phyloP scores from a whole-genome alignment of 2,888 invertebrate genomes.

The Dynastes maya region DNA sequence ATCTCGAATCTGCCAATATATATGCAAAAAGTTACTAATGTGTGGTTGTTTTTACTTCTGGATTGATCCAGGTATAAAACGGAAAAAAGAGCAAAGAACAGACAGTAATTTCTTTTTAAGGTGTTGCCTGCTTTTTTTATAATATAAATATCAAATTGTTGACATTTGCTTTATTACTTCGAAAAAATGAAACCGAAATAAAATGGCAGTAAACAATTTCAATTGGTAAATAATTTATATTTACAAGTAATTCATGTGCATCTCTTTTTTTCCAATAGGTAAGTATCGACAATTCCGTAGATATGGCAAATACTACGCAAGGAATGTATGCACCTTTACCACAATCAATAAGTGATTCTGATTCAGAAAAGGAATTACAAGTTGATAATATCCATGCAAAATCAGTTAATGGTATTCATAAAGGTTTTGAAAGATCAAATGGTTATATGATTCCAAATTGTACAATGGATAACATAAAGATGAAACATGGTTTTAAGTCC shows the following conservation, averaged over 20 bases:
- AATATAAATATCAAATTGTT: neutral
- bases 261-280: neutral
- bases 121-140: no score
- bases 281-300: constrained; percentile 32
- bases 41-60: no score
- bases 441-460: constrained; percentile 58
- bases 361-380: constrained; percentile 81
- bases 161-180: no score
- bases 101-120: no score
- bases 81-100: no score
- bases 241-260: neutral
- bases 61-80: no score
- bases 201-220: neutral
- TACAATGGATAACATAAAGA: constrained; percentile 59
- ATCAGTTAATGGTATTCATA: constrained; percentile 57
- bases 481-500: constrained; percentile 55
- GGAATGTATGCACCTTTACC: constrained; percentile 83
- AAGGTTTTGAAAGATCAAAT: constrained; percentile 53
- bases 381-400: constrained; percentile 61
- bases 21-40: no score
- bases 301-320: constrained; percentile 67
- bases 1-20: no score
- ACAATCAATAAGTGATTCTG: constrained; percentile 84
- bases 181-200: neutral
- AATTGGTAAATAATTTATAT: constrained; percentile 19